Conservation (phyloP, 2,888 invertebrate species). For the Nomada goodeniana region DNA sequence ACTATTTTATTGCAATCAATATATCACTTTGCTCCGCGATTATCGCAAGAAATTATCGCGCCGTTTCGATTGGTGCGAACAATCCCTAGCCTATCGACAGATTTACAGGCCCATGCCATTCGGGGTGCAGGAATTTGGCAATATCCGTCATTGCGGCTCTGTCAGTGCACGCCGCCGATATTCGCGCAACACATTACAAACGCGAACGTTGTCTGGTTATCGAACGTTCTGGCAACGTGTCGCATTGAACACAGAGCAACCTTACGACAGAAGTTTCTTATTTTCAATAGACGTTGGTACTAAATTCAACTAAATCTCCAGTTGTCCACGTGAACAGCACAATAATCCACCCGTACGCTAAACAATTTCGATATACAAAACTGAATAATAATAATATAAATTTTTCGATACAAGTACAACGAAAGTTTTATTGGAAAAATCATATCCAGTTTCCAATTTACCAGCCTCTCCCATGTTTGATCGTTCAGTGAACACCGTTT, state of each 20-base stretch:
- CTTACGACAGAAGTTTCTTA: too few species aligned
- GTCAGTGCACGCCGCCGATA: slow-evolving; percentile 59
- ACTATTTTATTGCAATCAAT: not conserved
- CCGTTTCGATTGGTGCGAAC: not conserved
- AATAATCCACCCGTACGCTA: too few species aligned
- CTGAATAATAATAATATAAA: too few species aligned
- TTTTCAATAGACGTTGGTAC: too few species aligned
- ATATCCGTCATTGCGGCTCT: slow-evolving; percentile 73
- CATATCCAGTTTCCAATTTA: not conserved
- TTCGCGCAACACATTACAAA: slow-evolving; percentile 51
- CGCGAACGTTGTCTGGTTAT: slow-evolving; percentile 55
- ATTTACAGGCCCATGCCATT: slow-evolving; percentile 73
- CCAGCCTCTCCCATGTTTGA: not conserved
- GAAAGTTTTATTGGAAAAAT: too few species aligned
- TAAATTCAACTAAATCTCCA: too few species aligned
- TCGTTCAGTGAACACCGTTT: slow-evolving; percentile 1
- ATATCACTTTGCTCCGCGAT: not conserved
- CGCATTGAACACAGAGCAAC: not conserved
- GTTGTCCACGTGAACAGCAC: too few species aligned
- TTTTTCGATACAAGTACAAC: too few species aligned
- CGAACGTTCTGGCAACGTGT: slow-evolving; percentile 24
- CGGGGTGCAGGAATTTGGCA: slow-evolving; percentile 77
- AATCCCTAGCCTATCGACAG: slow-evolving; percentile 30
- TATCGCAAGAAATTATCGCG: slow-evolving; percentile 30
- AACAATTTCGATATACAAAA: too few species aligned